These are phyloP conservation scores for Ephialtes manifestator DNA, from an alignment of 2,888 invertebrate genomes.

Conservation along the genomic window DNA sequence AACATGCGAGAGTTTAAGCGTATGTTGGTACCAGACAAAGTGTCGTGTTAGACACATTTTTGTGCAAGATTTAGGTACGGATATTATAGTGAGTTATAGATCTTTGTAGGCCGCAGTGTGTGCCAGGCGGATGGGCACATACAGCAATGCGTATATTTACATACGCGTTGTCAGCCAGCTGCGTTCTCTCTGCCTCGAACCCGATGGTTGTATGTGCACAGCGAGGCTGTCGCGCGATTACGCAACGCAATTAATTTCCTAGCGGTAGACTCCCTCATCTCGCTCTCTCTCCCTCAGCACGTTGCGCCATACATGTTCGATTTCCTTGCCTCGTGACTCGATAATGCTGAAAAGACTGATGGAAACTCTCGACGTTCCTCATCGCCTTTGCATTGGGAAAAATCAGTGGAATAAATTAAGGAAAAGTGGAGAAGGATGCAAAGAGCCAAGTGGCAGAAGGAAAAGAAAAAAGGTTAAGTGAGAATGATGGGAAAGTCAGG, in stretches of 20 bases:
- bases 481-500: slow-evolving; percentile 58
- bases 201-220: slow-evolving; percentile 62
- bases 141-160: slow-evolving; percentile 62
- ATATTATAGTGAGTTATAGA: slow-evolving; percentile 49
- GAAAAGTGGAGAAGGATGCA: neutral
- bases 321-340: slow-evolving; percentile 43
- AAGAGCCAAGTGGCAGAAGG: neutral
- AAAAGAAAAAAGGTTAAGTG: no score
- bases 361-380: slow-evolving; percentile 3
- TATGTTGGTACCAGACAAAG: neutral
- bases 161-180: slow-evolving; percentile 54
- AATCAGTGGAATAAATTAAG: no score
- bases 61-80: slow-evolving; percentile 25
- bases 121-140: slow-evolving; percentile 31
- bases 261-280: slow-evolving; percentile 15
- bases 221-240: slow-evolving; percentile 68
- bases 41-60: neutral
- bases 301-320: slow-evolving; percentile 36
- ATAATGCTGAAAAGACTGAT: neutral
- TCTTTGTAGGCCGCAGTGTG: slow-evolving; percentile 33
- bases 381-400: no score
- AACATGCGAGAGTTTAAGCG: slow-evolving; percentile 3
- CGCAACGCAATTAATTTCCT: slow-evolving; percentile 70
- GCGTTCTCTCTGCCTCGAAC: slow-evolving; percentile 56
- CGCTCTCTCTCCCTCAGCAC: neutral